Conservation (phyloP, 2,888 invertebrate species). For the Cenopis cana region DNA sequence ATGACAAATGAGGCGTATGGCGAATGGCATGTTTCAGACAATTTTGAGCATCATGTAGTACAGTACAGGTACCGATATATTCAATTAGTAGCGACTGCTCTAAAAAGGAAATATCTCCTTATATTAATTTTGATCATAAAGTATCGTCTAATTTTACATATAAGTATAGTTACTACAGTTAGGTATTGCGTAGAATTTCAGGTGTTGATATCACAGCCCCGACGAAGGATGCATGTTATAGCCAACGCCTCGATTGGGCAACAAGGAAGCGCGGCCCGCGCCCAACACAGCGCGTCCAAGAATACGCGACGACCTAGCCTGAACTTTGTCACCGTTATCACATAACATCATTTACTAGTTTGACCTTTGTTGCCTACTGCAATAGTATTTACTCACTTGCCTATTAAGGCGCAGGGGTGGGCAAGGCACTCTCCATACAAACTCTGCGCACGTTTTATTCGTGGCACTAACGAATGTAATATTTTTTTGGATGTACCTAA, state of each 20-base stretch:
- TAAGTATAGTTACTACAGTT: background rate
- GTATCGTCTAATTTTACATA: background rate
- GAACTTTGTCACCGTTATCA: conserved; percentile 16
- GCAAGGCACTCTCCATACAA: too few relatives aligned
- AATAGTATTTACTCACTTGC: background rate
- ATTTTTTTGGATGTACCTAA: too few relatives aligned
- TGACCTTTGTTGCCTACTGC: conserved; percentile 19
- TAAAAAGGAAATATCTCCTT: too few relatives aligned
- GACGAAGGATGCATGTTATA: conserved; percentile 1
- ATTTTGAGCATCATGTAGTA: too few relatives aligned
- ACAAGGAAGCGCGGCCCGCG: conserved; percentile 23
- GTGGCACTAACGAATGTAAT: too few relatives aligned
- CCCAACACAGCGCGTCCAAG: background rate
- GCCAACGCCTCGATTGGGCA: conserved; percentile 14
- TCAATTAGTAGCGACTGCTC: too few relatives aligned
- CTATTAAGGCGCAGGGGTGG: too few relatives aligned
- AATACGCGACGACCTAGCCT: conserved; percentile 4
- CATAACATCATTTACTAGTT: conserved; percentile 14
- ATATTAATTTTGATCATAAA: too few relatives aligned
- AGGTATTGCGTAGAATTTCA: background rate
- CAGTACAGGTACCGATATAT: too few relatives aligned
- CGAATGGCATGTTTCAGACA: too few relatives aligned
- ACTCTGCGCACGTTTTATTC: too few relatives aligned
- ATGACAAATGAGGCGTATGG: too few relatives aligned
- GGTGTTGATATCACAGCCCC: background rate